Conservation (phyloP, 2,888 invertebrate species). For the Schrankia costaestrigalis region DNA sequence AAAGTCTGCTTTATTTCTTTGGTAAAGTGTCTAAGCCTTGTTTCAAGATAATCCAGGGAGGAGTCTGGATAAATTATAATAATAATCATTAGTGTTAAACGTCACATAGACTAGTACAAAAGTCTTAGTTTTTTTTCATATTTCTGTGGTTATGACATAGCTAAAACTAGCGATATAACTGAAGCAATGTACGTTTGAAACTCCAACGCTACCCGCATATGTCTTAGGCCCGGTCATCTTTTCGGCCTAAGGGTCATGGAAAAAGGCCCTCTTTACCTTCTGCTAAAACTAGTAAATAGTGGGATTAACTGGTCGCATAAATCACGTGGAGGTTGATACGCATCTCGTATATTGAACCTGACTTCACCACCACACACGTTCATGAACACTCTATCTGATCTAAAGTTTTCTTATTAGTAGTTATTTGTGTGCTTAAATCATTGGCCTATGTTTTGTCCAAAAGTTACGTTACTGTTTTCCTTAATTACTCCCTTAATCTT, state of each 20-base stretch:
- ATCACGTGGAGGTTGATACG: conserved; percentile 52
- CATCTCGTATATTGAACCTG: conserved; percentile 39
- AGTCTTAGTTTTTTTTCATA: no score
- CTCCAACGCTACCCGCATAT: conserved; percentile 22
- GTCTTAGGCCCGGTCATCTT: conserved; percentile 21
- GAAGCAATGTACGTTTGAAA: no score
- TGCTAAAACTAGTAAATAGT: conserved; percentile 77
- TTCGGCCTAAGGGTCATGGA: conserved; percentile 54
- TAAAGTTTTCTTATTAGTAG: conserved; percentile 34
- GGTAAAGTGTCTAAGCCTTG: no score
- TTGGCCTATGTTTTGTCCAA: conserved; percentile 2
- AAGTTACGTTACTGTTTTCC: neutral
- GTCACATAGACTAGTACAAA: no score
- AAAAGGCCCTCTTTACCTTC: conserved; percentile 74
- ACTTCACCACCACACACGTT: conserved; percentile 5
- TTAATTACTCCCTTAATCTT: neutral
- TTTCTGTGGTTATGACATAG: no score
- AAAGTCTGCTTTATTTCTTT: no score
- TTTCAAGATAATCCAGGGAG: no score
- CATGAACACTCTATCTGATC: conserved; percentile 26
- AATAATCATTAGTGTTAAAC: no score
- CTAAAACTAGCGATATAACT: no score
- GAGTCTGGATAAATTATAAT: no score
- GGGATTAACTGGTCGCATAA: conserved; percentile 73
- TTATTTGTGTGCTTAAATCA: conserved; percentile 8